Evolutionary conservation across 2,113 vertebrate species (phyloP).

Genomic region (Caloenas nicobarica): DNA sequence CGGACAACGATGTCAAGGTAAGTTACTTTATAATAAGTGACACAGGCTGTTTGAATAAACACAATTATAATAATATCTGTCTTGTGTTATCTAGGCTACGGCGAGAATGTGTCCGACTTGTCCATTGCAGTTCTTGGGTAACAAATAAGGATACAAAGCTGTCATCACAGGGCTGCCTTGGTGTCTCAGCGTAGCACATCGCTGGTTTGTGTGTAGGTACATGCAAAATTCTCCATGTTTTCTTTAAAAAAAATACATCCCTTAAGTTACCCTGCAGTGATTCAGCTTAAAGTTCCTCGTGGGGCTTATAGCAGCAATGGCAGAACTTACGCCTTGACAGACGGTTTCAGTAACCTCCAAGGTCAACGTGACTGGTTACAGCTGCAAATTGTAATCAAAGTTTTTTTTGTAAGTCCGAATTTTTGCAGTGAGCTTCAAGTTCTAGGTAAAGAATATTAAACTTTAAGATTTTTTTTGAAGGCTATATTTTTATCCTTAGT

Average conservation of each 20-base stretch:
- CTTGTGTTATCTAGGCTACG: background rate
- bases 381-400: background rate
- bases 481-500: background rate
- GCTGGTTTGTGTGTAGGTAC: background rate
- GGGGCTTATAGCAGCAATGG: accelerated
- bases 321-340: background rate
- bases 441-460: background rate
- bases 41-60: background rate
- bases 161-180: background rate
- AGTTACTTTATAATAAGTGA: background rate
- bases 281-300: accelerated
- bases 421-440: background rate
- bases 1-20: background rate
- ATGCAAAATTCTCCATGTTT: background rate
- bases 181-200: background rate
- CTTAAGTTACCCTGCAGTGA: accelerated
- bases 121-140: background rate
- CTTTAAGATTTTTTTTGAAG: background rate
- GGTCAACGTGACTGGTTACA: background rate
- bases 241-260: background rate
- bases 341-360: background rate
- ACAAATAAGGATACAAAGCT: no score
- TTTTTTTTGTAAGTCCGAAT: background rate
- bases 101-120: no score
- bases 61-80: background rate